Conservation (phyloP, 2,888 invertebrate genomes). For the Eristalis intricaria region DNA sequence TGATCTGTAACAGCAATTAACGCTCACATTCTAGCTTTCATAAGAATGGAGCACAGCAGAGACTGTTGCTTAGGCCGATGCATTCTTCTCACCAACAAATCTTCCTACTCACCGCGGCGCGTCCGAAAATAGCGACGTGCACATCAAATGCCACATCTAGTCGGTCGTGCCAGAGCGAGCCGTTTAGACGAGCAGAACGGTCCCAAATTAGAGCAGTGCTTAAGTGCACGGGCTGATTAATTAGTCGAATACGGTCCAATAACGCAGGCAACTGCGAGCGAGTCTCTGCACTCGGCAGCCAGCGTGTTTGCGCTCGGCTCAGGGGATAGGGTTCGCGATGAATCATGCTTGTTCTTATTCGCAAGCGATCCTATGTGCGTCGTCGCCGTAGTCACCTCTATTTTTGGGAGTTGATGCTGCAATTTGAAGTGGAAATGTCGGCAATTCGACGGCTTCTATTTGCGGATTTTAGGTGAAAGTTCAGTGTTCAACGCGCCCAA, state of each 20-base stretch:
- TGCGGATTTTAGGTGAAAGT: constrained; percentile 50
- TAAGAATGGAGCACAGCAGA: constrained; percentile 37
- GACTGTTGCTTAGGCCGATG: neutral
- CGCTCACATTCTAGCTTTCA: constrained; percentile 41
- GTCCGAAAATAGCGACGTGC: constrained; percentile 50
- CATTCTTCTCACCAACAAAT: neutral
- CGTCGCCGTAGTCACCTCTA: constrained; percentile 58
- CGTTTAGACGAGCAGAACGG: constrained; percentile 51
- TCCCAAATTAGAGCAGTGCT: constrained; percentile 67
- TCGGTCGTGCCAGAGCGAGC: constrained; percentile 20
- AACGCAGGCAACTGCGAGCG: constrained; percentile 5
- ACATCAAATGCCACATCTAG: constrained; percentile 33
- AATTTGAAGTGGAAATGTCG: constrained; percentile 50
- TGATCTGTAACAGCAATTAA: constrained; percentile 67
- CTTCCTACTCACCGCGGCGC: neutral
- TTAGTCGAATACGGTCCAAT: constrained; percentile 47
- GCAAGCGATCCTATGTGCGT: constrained; percentile 29
- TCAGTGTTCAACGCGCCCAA: constrained; percentile 24
- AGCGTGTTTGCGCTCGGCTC: constrained; percentile 4
- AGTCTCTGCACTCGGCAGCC: neutral
- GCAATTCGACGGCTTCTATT: constrained; percentile 30
- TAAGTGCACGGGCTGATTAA: constrained; percentile 66
- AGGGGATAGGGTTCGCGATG: constrained; percentile 30
- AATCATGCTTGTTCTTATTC: constrained; percentile 41
- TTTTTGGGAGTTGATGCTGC: constrained; percentile 43